Conservation (phyloP, 2,797 vertebrate genomes). For the Pantherophis alleghaniensis region DNA sequence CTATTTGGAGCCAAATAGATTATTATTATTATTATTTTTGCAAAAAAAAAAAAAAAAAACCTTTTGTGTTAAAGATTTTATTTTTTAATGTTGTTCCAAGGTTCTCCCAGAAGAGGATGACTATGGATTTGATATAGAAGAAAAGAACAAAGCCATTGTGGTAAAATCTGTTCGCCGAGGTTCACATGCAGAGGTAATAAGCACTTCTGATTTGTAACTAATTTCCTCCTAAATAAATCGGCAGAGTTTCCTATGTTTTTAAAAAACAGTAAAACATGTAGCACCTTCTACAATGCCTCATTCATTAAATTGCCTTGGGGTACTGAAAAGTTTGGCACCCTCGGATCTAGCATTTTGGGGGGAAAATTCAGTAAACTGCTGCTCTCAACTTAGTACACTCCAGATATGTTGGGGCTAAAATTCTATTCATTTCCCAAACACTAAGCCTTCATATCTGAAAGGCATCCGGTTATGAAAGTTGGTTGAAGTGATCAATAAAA, state of each 20-base stretch:
- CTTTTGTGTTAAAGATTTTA: not conserved
- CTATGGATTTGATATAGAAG: constrained; percentile 96
- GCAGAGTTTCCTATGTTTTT: constrained; percentile 18
- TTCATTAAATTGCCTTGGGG: constrained; percentile 22
- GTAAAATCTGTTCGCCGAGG: constrained; percentile 92
- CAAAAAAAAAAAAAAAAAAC: not conserved
- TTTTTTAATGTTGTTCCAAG: constrained; percentile 62
- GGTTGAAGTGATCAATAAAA: not conserved
- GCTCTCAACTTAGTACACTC: not conserved
- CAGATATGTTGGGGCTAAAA: not conserved
- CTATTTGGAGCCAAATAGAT: not conserved
- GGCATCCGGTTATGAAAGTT: not conserved
- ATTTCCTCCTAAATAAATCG: not conserved
- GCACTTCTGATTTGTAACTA: not conserved
- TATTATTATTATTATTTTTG: no score
- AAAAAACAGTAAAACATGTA: not conserved
- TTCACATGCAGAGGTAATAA: constrained; percentile 94
- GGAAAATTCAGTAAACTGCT: not conserved
- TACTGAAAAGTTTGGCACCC: constrained; percentile 1
- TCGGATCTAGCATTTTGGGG: not conserved
- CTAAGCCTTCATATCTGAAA: not conserved
- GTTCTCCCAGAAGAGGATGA: constrained; percentile 93
- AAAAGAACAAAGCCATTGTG: constrained; percentile 92
- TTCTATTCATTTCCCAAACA: not conserved
- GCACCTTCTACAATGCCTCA: not conserved